A percentile compares a stretch with the other conserved stretches of the same genome.
phyloP scores from a whole-genome alignment of 2,797 vertebrate genomes.

The Fratercula arctica region DNA sequence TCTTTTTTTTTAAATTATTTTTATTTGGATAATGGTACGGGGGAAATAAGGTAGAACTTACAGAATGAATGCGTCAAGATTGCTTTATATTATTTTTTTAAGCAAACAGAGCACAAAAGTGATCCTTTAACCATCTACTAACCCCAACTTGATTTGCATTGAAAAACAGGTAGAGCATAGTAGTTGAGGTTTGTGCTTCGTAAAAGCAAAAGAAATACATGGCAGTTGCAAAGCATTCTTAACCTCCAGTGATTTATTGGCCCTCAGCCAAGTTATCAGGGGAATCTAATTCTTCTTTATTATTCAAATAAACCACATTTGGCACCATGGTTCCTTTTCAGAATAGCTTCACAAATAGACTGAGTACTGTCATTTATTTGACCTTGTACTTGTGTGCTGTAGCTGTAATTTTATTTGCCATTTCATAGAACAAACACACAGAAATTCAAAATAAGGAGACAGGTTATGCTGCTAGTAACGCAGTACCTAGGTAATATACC shows the following conservation, averaged over 20 bases:
- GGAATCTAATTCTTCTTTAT: slow-evolving; percentile 89
- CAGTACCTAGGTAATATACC: slow-evolving; percentile 16
- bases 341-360: slow-evolving; percentile 87
- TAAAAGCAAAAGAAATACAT: slow-evolving; percentile 77
- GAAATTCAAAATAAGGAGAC: slow-evolving; percentile 69
- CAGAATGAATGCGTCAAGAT: slow-evolving; percentile 26
- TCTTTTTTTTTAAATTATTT: not conserved
- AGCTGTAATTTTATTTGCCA: slow-evolving; percentile 81
- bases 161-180: slow-evolving; percentile 68
- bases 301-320: slow-evolving; percentile 87
- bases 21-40: not conserved
- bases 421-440: slow-evolving; percentile 74
- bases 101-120: slow-evolving; percentile 40
- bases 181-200: slow-evolving; percentile 68
- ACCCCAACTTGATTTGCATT: slow-evolving; percentile 71
- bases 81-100: slow-evolving; percentile 38
- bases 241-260: slow-evolving; percentile 88
- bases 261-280: slow-evolving; percentile 83
- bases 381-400: slow-evolving; percentile 80
- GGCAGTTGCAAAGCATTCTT: slow-evolving; percentile 83
- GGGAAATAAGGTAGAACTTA: slow-evolving; percentile 26
- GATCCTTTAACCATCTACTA: slow-evolving; percentile 65
- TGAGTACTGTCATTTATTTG: slow-evolving; percentile 84
- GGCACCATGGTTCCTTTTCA: slow-evolving; percentile 84
- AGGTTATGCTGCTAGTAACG: slow-evolving; percentile 26